Conservation (phyloP, 2,113 vertebrate species). For the Diglossa brunneiventris region DNA sequence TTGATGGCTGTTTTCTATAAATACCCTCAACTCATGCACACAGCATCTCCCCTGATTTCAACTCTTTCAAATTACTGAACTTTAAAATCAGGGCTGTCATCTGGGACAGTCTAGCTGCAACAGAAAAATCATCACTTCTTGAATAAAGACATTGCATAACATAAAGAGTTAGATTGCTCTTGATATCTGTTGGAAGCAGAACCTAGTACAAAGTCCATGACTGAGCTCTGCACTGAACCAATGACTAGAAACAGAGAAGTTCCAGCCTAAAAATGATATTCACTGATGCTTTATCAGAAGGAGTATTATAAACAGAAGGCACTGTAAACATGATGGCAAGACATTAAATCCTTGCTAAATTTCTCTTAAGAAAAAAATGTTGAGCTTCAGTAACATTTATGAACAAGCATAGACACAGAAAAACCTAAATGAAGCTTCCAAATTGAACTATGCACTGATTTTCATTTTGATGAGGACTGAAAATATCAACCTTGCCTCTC, state of each 20-base stretch:
- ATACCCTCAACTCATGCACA: not conserved
- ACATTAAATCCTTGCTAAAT: not conserved
- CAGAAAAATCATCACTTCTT: not conserved
- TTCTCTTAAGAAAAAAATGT: not conserved
- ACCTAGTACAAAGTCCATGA: not conserved
- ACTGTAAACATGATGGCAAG: not conserved
- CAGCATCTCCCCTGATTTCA: not conserved
- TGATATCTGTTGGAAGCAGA: not conserved
- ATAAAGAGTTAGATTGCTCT: not conserved
- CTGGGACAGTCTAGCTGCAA: not conserved
- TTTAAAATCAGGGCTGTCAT: not conserved
- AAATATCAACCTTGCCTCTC: not conserved
- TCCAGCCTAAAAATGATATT: not conserved
- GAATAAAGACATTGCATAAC: not conserved
- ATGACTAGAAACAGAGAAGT: not conserved
- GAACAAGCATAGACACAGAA: not conserved
- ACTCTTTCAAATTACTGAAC: not conserved
- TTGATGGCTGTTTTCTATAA: not conserved
- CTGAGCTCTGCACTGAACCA: not conserved
- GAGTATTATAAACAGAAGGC: not conserved
- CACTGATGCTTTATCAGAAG: not conserved
- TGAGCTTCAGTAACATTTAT: not conserved
- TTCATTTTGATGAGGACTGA: not conserved
- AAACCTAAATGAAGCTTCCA: not conserved
- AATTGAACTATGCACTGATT: not conserved